These are phyloP conservation scores for Paradisaea rubra DNA, from an alignment of 2,113 vertebrate genomes.

Conservation along the genomic window DNA sequence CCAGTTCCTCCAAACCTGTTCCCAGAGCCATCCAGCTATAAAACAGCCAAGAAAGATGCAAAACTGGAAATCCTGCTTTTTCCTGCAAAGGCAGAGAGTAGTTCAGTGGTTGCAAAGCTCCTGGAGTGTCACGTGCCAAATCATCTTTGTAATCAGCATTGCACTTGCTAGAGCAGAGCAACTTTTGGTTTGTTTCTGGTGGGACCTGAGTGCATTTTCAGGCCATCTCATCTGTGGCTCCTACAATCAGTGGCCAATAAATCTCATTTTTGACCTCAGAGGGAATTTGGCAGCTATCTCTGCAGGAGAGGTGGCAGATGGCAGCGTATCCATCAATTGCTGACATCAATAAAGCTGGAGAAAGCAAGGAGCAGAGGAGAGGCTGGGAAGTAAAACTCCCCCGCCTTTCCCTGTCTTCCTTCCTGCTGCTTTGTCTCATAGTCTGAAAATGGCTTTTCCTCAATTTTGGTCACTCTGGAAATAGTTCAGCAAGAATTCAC, in stretches of 20 bases:
- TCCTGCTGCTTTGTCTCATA: neutral
- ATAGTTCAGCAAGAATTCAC: neutral
- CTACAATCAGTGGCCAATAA: neutral
- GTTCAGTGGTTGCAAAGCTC: neutral
- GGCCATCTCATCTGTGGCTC: neutral
- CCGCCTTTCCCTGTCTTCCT: neutral
- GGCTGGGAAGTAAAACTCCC: neutral
- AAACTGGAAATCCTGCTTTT: neutral
- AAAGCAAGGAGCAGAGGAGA: neutral
- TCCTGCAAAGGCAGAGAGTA: neutral
- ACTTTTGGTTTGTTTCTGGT: neutral
- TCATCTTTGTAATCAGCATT: neutral
- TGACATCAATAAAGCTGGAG: neutral
- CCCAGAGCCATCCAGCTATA: neutral
- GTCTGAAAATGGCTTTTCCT: neutral
- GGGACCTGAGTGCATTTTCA: neutral
- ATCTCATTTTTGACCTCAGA: neutral
- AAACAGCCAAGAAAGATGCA: neutral
- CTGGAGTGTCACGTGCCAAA: neutral
- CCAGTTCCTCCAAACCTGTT: neutral
- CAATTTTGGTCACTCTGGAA: neutral
- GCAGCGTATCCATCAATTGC: neutral
- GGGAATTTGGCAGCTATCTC: neutral
- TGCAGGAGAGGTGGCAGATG: neutral
- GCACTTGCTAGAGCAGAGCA: neutral